phyloP scores from a whole-genome alignment of 2,113 vertebrate genomes.

The Elgaria multicarinata region DNA sequence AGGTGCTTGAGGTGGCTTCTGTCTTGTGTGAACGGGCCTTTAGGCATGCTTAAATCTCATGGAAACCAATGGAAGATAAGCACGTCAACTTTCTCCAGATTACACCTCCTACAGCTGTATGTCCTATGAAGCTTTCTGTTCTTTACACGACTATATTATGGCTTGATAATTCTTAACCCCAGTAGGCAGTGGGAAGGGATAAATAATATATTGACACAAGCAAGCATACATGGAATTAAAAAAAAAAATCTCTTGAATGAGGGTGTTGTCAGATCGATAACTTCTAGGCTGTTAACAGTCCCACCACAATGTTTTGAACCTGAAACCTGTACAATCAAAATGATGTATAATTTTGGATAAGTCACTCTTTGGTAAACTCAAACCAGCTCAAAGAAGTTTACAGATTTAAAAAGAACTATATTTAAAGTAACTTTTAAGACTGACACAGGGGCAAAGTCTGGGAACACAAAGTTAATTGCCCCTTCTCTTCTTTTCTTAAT shows the following conservation, averaged over 20 bases:
- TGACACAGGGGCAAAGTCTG: slow-evolving; percentile 69
- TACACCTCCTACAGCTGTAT: background rate
- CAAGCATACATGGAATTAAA: slow-evolving; percentile 51
- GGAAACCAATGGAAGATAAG: background rate
- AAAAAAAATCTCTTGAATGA: slow-evolving; percentile 38
- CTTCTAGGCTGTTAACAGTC: slow-evolving; percentile 76
- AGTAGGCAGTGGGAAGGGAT: slow-evolving; percentile 64
- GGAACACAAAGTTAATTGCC: slow-evolving; percentile 59
- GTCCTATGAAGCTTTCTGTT: slow-evolving; percentile 59
- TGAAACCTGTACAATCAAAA: slow-evolving; percentile 82
- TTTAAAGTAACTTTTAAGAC: slow-evolving; percentile 69
- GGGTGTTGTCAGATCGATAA: slow-evolving; percentile 32
- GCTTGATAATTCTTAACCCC: slow-evolving; percentile 77
- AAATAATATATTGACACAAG: slow-evolving; percentile 59
- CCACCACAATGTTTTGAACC: slow-evolving; percentile 70
- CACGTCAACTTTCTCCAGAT: background rate
- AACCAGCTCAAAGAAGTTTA: slow-evolving; percentile 77
- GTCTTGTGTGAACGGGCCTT: background rate
- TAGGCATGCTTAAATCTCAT: background rate
- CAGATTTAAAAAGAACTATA: slow-evolving; percentile 70
- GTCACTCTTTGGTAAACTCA: slow-evolving; percentile 88
- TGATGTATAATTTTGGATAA: slow-evolving; percentile 82
- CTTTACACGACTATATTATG: slow-evolving; percentile 79
- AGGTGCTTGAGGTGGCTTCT: background rate
- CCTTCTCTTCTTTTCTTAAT: slow-evolving; percentile 56